These are phyloP conservation scores for Eublepharis macularius DNA, from an alignment of 2,113 vertebrate species.

Conservation along the genomic window DNA sequence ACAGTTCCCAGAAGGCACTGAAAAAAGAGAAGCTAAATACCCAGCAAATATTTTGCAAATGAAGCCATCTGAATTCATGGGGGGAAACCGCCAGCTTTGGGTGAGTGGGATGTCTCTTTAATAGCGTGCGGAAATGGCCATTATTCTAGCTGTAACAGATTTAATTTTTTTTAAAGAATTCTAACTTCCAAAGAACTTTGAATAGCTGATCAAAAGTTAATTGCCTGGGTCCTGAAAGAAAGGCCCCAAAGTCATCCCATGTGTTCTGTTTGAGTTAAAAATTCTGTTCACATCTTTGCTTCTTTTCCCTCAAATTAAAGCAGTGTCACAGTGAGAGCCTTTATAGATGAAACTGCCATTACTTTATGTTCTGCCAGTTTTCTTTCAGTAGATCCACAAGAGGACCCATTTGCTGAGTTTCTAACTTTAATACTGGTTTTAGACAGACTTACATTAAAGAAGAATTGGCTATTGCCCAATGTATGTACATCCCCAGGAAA, in stretches of 20 bases:
- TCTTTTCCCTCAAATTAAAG: slow-evolving; percentile 33
- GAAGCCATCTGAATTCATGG: no score
- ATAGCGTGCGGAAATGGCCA: no score
- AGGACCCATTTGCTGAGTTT: slow-evolving; percentile 28
- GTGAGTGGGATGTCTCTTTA: no score
- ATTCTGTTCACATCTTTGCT: slow-evolving; percentile 41
- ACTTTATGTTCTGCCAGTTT: slow-evolving; percentile 35
- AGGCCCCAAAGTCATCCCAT: slow-evolving; percentile 4
- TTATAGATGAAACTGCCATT: slow-evolving; percentile 16
- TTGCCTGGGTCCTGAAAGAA: not conserved
- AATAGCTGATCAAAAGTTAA: slow-evolving; percentile 22
- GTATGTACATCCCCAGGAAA: slow-evolving; percentile 64
- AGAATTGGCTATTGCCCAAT: slow-evolving; percentile 53
- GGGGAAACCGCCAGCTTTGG: no score
- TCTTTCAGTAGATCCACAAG: slow-evolving; percentile 40
- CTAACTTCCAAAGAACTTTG: slow-evolving; percentile 36
- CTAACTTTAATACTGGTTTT: slow-evolving; percentile 62
- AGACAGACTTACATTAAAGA: slow-evolving; percentile 59
- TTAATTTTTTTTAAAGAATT: slow-evolving; percentile 17
- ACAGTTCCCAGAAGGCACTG: no score
- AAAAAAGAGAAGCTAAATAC: no score
- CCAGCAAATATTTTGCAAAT: no score
- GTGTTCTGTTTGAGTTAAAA: slow-evolving; percentile 43
- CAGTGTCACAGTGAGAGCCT: slow-evolving; percentile 12
- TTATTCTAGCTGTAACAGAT: slow-evolving; percentile 16